phyloP scores from a whole-genome alignment of 2,113 vertebrate genomes.

The Dasypus novemcinctus region DNA sequence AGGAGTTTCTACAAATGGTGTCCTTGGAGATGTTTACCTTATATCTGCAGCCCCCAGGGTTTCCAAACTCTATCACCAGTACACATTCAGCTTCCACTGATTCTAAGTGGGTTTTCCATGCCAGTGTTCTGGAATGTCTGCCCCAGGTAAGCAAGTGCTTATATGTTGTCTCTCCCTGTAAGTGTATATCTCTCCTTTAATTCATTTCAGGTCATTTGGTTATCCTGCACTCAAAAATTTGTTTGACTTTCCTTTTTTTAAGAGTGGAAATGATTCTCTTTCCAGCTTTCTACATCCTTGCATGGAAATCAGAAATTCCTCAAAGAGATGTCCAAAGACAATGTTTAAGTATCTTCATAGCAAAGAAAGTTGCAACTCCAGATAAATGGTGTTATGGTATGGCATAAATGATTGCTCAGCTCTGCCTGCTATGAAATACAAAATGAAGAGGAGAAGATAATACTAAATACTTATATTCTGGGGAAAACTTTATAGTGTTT shows the following conservation, averaged over 20 bases:
- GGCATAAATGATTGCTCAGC: not conserved
- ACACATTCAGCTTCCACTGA: not conserved
- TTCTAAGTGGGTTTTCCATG: not conserved
- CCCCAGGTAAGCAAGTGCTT: not conserved
- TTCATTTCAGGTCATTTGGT: not conserved
- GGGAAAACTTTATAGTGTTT: not conserved
- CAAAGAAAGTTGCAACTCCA: not conserved
- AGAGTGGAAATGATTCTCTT: not conserved
- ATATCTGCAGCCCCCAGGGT: not conserved
- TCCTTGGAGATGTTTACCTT: not conserved
- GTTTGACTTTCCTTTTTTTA: not conserved
- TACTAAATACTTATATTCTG: not conserved
- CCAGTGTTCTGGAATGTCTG: not conserved
- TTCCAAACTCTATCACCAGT: not conserved
- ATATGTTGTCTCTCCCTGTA: not conserved
- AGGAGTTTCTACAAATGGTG: not conserved
- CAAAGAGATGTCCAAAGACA: constrained; percentile 32
- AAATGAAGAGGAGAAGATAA: constrained; percentile 6
- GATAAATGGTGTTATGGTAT: not conserved
- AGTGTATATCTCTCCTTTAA: not conserved
- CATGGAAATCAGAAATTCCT: not conserved
- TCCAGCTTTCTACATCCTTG: not conserved
- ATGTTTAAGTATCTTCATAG: constrained; percentile 26
- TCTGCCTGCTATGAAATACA: constrained; percentile 25
- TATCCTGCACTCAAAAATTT: not conserved